Evolutionary conservation across 2,113 vertebrate species (phyloP), one percentile per base, ranked within the genome.

Genomic region (Synchiropus splendidus): DNA sequence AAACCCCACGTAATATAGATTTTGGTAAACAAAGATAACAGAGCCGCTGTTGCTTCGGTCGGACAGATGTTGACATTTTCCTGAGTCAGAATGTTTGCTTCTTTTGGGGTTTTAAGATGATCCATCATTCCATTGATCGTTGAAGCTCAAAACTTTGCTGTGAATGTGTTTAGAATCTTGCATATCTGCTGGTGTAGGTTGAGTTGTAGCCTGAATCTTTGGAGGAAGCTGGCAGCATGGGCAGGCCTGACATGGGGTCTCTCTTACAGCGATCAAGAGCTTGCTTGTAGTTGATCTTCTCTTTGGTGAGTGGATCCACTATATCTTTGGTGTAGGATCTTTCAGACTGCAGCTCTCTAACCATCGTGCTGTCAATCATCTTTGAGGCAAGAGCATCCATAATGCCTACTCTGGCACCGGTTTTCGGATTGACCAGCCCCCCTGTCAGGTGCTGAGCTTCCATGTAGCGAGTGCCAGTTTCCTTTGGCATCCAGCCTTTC

Each of bases 401-500:
- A 31, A 92, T 31, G 0, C 72, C 85, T 18, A 92, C 80, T 32
- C 93, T 87, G 12, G 83, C 81, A 0, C 86, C 83, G 57, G 71
- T 86, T 45, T 78, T 90, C 51, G 93, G 92, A 64, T 91, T 77
- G 0, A 98, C 85, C 39, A 98, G 88, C 9, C 95, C 95, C 34
- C 95, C 93, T 0, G 95, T 99, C 40, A 96, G 79, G 55, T 90
- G 79, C 67, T 99, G 95, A 9, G 72, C 90, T 72, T 87, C 87
- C 77, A 98, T 81, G 64, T 91, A 91, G 1, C 84, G 86, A 31
- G 87, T 77, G 39, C 80, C 90, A 0, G 69, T 89, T 5, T 94
- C 91, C 36, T 73, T 87, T 2, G 89, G 85, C 83, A 98, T 87
- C 92, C 90, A 95, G 2, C 92, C 92, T 61, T 92, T 98, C 85